These are phyloP conservation scores for Monomorium pharaonis DNA, from an alignment of 1,140 invertebrate genomes.

Conservation along the genomic window DNA sequence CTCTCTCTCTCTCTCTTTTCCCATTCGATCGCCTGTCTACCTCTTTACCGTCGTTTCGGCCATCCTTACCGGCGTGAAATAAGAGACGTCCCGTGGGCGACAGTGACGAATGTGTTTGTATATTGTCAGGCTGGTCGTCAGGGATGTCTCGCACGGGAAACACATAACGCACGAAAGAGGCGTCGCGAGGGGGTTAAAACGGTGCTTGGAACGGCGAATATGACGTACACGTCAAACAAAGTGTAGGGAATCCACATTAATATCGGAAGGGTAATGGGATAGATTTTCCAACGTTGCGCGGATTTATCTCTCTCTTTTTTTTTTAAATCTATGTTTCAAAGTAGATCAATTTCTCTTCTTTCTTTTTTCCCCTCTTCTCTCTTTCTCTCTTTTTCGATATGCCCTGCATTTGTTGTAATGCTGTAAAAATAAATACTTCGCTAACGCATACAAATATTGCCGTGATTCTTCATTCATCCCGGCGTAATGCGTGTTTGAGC, in stretches of 20 bases:
- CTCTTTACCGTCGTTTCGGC: neutral
- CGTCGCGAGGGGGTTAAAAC: slow-evolving; percentile 14
- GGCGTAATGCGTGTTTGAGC: slow-evolving; percentile 32
- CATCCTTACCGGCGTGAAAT: slow-evolving; percentile 16
- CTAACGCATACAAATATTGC: neutral
- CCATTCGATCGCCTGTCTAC: neutral
- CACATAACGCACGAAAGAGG: slow-evolving; percentile 4
- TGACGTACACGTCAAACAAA: slow-evolving; percentile 35
- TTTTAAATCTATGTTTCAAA: neutral
- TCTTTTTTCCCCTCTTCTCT: neutral
- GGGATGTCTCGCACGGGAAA: slow-evolving; percentile 3
- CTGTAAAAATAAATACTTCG: neutral
- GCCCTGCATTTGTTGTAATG: neutral
- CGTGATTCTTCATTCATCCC: neutral
- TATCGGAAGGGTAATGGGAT: neutral
- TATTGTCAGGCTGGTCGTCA: slow-evolving; percentile 60
- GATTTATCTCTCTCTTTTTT: neutral
- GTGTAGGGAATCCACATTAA: slow-evolving; percentile 27
- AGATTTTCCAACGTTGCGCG: neutral
- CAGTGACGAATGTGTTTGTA: slow-evolving; percentile 72
- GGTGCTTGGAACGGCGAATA: neutral
- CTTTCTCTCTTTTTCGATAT: neutral
- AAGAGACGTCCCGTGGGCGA: slow-evolving; percentile 50
- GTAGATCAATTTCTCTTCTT: no score
- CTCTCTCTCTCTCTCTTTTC: no score